Conservation (phyloP, 2,113 vertebrate genomes). For the Phyllostomus hastatus region DNA sequence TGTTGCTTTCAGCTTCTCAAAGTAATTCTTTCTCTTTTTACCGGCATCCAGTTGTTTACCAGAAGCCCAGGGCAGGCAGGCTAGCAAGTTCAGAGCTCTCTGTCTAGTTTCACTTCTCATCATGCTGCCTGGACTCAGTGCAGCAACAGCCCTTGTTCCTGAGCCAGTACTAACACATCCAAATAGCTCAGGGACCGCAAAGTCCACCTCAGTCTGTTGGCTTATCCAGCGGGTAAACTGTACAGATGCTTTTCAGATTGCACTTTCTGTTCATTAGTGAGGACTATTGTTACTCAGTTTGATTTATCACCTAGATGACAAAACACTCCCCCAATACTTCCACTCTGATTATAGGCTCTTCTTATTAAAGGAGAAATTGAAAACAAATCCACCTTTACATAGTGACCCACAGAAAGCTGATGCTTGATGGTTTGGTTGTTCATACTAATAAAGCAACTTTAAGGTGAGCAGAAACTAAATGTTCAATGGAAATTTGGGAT, state of each 20-base stretch:
- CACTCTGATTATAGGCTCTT: neutral
- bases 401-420: neutral
- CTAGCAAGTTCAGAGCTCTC: neutral
- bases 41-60: neutral
- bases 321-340: neutral
- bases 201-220: neutral
- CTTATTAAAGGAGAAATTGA: neutral
- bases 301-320: conserved; percentile 13
- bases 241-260: neutral
- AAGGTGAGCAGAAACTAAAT: neutral
- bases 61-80: neutral
- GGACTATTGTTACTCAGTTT: conserved; percentile 9
- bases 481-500: neutral
- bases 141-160: neutral
- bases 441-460: neutral
- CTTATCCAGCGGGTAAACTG: neutral
- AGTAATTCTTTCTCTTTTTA: neutral
- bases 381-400: neutral
- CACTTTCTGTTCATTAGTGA: neutral
- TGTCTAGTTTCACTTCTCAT: conserved; percentile 51
- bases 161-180: neutral
- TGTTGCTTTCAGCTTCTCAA: neutral
- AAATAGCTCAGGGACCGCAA: too few relatives aligned
- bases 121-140: neutral
- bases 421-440: neutral